Evolutionary conservation across 2,797 vertebrate species (phyloP), one percentile per base, ranked within the genome.

Genomic region (Microctenopoma stevenorrisi): DNA sequence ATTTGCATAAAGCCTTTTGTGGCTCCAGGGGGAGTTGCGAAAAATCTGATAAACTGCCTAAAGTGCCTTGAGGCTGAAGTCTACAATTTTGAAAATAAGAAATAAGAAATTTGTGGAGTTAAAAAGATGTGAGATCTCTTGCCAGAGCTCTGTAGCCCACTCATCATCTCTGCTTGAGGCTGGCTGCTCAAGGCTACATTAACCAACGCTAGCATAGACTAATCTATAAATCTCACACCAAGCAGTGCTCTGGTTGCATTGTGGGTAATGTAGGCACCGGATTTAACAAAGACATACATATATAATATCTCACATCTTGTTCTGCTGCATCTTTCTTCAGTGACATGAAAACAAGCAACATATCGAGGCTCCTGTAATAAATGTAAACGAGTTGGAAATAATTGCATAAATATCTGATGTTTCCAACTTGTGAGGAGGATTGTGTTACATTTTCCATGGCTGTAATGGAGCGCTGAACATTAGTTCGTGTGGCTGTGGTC

Each of bases 91-190:
- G 22, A 22, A 72, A 59, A 47, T 58, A 5, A 56, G 54, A 64
- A 64, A 71, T 50, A 54, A 64, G 60, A 74, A 62, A 52, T 28
- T 40, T 25, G 49, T 28, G 44, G 22, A 18, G 68, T 15, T 66
- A 37, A 64, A 61, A 18, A 40, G 12, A 72, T 44, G 18, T 51
- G 43, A 68, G 30, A 22, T 22, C 2, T 22, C 16, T 72, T 26
- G 44, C 13, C 28, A 35, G 14, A 58, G 18, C 25, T 49, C 47
- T 70, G 18, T 35, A 51, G 47, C 48, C 12, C 35, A 13, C 26
- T 53, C 42, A 12, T 47, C 12, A 55, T 48, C 15, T 55, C 54
- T 46, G 12, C 56, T 40, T 37, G 33, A 69, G 11, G 14, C 22
- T 22, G 14, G 18, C 35, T 2, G 52, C 38, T 50, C 10, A 2